These are phyloP conservation scores for Camponotus fellah DNA, from an alignment of 2,888 invertebrate species.

Conservation along the genomic window DNA sequence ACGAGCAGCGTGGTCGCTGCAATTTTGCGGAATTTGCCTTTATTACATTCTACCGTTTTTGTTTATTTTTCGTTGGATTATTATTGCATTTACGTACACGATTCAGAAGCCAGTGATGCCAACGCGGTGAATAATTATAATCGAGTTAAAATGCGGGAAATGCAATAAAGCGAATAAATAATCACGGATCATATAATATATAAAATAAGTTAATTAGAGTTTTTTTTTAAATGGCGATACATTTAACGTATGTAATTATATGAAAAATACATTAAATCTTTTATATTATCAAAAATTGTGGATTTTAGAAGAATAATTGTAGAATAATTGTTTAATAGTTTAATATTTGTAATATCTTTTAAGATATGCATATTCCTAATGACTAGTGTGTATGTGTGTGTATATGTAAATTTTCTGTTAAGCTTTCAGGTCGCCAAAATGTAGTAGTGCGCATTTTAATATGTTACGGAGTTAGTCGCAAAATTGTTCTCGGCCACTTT, in stretches of 20 bases:
- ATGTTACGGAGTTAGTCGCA: conserved; percentile 61
- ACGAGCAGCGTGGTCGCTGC: neutral
- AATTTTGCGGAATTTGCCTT: conserved; percentile 14
- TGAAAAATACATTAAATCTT: neutral
- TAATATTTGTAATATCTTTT: neutral
- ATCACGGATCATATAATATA: neutral
- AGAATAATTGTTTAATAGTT: neutral
- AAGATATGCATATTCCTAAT: conserved; percentile 2
- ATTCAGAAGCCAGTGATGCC: conserved; percentile 10
- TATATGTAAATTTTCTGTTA: conserved; percentile 18
- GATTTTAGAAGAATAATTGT: no score
- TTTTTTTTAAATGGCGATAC: neutral
- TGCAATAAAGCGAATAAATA: conserved; percentile 30
- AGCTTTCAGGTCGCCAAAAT: neutral
- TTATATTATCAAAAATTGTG: neutral
- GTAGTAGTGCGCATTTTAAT: conserved; percentile 55
- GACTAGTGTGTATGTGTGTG: neutral
- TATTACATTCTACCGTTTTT: conserved; percentile 23
- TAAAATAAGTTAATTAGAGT: conserved; percentile 4
- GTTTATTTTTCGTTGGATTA: conserved; percentile 23
- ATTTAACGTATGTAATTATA: neutral
- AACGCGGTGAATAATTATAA: conserved; percentile 15
- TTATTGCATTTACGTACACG: conserved; percentile 6
- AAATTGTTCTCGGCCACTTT: conserved; percentile 71
- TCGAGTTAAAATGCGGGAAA: conserved; percentile 19